Percentiles rank a stretch among this genome's conserved stretches.
phyloP scores from a whole-genome alignment of 2,888 invertebrate genomes.

The Amblyteles armatorius region DNA sequence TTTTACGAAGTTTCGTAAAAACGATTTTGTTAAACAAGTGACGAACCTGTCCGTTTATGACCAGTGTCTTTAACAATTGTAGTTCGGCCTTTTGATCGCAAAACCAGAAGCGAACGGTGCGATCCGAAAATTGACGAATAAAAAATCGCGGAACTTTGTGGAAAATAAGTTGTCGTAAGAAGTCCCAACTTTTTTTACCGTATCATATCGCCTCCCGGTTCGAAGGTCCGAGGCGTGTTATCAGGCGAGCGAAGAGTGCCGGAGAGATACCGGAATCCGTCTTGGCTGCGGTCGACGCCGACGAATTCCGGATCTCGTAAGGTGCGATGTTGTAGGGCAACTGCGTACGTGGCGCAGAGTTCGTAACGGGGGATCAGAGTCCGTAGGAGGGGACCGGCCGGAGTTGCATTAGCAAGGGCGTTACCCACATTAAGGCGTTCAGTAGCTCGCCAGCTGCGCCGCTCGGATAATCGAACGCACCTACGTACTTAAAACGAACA shows the following conservation, averaged over 20 bases:
- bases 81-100: too few relatives aligned
- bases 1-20: too few relatives aligned
- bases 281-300: not conserved
- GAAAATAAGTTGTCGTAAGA: too few relatives aligned
- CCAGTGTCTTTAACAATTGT: too few relatives aligned
- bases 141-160: too few relatives aligned
- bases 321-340: not conserved
- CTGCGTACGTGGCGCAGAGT: conserved; percentile 2
- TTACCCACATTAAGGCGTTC: not conserved
- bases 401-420: not conserved
- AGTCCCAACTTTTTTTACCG: too few relatives aligned
- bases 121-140: too few relatives aligned
- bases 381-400: conserved; percentile 3
- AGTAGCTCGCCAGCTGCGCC: not conserved
- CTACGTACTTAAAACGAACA: not conserved
- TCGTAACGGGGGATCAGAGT: not conserved
- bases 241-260: not conserved
- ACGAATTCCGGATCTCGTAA: not conserved
- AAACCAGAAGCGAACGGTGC: too few relatives aligned
- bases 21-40: too few relatives aligned
- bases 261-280: not conserved
- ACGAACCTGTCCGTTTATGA: too few relatives aligned
- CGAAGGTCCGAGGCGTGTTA: not conserved
- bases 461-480: not conserved
- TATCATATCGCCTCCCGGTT: not conserved